Conservation (phyloP, 2,888 invertebrate species). For the Harpagoxenus sublaevis region DNA sequence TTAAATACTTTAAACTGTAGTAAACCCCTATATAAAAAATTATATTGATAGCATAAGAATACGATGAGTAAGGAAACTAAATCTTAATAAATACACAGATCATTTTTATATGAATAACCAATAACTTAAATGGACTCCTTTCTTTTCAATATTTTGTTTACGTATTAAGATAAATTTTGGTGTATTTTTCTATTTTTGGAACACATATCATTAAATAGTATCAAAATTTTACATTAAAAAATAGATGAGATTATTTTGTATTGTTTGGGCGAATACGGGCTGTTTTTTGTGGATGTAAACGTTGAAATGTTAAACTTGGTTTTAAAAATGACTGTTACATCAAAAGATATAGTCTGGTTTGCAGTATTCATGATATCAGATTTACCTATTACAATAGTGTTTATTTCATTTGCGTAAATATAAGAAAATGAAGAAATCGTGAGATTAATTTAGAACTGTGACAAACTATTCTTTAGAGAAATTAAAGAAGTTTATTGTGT, state of each 20-base stretch:
- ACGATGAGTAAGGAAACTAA: neutral
- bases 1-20: conserved; percentile 18
- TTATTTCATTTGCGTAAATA: conserved; percentile 34
- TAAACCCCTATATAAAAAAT: conserved; percentile 1
- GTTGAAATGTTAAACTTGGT: conserved; percentile 32
- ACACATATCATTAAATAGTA: neutral
- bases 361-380: conserved; percentile 46
- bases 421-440: neutral
- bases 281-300: conserved; percentile 22
- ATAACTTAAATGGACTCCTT: neutral
- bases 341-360: conserved; percentile 19
- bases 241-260: neutral
- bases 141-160: conserved; percentile 10
- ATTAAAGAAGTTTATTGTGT: neutral
- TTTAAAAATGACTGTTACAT: conserved; percentile 17
- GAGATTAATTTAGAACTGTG: neutral
- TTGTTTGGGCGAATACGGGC: conserved; percentile 43
- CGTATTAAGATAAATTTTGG: neutral
- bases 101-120: conserved; percentile 3
- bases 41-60: conserved; percentile 13
- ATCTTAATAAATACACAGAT: conserved; percentile 8
- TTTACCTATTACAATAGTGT: neutral
- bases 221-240: neutral
- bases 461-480: conserved; percentile 1
- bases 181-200: conserved; percentile 30